Conservation (phyloP, 2,888 invertebrate species). For the Nasonovia ribisnigri region DNA sequence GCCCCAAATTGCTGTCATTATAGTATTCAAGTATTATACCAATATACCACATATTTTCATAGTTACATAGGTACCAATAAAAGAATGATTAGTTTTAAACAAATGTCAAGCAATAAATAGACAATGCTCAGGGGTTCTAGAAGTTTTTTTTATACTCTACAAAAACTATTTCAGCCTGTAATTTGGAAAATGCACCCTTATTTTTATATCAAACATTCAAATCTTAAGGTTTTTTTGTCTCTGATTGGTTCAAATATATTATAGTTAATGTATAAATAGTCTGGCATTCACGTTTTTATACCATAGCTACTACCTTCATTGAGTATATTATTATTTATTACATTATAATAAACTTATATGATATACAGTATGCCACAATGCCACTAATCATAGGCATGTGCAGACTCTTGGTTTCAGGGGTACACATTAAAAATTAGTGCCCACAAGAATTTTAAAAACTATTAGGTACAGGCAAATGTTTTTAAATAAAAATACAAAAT, state of each 20-base stretch:
- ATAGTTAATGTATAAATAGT: neutral
- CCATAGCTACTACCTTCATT: neutral
- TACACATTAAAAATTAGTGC: too few relatives aligned
- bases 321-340: neutral
- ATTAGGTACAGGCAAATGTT: too few relatives aligned
- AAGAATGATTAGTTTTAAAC: neutral
- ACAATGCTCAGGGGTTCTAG: neutral
- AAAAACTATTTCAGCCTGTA: neutral
- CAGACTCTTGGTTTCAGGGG: too few relatives aligned
- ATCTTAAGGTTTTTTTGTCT: neutral
- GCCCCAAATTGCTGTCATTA: neutral
- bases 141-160: neutral
- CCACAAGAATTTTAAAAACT: too few relatives aligned
- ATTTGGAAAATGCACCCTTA: neutral
- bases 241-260: neutral
- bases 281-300: neutral
- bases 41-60: too few relatives aligned
- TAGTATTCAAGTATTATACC: neutral
- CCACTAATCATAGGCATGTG: too few relatives aligned
- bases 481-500: too few relatives aligned
- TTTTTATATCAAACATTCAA: neutral
- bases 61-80: neutral
- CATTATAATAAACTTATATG: too few relatives aligned
- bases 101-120: neutral
- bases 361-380: too few relatives aligned